Percentiles rank a stretch among this genome's conserved stretches.
phyloP scores from a whole-genome alignment of 2,113 vertebrate species.

The Ageneiosus marmoratus region DNA sequence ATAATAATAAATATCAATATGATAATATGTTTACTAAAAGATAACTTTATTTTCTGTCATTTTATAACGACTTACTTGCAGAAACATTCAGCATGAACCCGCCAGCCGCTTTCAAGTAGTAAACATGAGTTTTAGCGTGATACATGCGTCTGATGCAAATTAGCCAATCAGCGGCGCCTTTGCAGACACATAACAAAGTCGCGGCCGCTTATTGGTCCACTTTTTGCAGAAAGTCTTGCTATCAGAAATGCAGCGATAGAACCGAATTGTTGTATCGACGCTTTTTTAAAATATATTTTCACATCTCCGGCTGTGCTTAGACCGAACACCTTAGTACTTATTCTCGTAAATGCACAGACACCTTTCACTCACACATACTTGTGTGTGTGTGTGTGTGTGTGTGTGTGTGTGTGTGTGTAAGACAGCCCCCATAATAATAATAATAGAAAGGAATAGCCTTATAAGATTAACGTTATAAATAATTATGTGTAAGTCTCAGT shows the following conservation, averaged over 20 bases:
- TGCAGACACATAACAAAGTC: neutral
- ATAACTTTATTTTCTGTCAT: neutral
- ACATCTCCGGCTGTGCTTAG: neutral
- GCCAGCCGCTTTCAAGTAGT: neutral
- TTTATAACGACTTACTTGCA: neutral
- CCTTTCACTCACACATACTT: neutral
- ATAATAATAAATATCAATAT: too few species aligned
- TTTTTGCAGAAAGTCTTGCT: neutral
- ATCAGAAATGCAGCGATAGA: neutral
- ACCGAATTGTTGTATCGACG: neutral
- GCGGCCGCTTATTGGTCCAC: neutral
- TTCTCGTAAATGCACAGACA: neutral
- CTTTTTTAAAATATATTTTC: neutral
- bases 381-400: neutral
- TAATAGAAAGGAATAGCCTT: neutral
- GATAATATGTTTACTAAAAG: neutral
- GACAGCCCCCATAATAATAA: too few species aligned
- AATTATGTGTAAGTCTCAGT: neutral
- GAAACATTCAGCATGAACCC: neutral
- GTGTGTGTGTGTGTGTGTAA: too few species aligned
- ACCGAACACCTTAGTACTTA: neutral
- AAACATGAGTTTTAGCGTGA: neutral
- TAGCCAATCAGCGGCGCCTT: slow-evolving; percentile 15
- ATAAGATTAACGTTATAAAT: neutral
- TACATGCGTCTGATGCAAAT: too few species aligned